These are phyloP conservation scores for Apamea epomidion DNA, from an alignment of 2,888 invertebrate species.

Conservation along the genomic window DNA sequence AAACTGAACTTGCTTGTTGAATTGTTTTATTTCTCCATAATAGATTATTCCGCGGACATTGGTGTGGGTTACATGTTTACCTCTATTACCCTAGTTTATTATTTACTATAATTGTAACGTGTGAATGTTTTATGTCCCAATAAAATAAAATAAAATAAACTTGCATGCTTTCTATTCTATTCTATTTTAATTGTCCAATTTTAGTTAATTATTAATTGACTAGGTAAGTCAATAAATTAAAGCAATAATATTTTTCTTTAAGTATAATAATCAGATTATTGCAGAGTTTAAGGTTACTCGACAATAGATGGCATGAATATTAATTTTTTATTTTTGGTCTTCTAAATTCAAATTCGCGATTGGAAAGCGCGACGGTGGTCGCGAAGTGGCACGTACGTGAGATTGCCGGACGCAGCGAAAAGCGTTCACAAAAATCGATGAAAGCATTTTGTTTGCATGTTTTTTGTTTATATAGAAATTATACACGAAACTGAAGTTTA, in stretches of 20 bases:
- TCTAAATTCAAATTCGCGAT: conserved; percentile 67
- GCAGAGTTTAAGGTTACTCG: conserved; percentile 7
- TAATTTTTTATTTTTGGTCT: conserved; percentile 46
- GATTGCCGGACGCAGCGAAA: conserved; percentile 62
- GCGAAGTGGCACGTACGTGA: conserved; percentile 74
- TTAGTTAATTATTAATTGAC: neutral
- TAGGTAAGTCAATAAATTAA: neutral
- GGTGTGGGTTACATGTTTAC: too few relatives aligned
- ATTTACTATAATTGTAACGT: too few relatives aligned
- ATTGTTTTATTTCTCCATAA: too few relatives aligned
- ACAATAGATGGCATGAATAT: conserved; percentile 54
- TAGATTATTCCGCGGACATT: too few relatives aligned
- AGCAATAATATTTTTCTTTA: neutral
- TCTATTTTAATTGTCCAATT: neutral
- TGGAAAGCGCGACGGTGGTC: conserved; percentile 71
- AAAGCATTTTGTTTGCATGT: conserved; percentile 66
- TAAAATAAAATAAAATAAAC: too few relatives aligned
- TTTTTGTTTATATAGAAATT: conserved; percentile 66
- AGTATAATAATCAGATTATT: neutral
- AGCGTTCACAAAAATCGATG: conserved; percentile 64
- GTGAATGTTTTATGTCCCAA: too few relatives aligned
- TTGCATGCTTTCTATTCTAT: neutral
- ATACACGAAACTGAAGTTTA: conserved; percentile 58
- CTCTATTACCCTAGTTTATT: too few relatives aligned
- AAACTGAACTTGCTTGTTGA: too few relatives aligned